These are phyloP conservation scores for Thelaira solivaga DNA, from an alignment of 2,888 invertebrate genomes.

Conservation along the genomic window DNA sequence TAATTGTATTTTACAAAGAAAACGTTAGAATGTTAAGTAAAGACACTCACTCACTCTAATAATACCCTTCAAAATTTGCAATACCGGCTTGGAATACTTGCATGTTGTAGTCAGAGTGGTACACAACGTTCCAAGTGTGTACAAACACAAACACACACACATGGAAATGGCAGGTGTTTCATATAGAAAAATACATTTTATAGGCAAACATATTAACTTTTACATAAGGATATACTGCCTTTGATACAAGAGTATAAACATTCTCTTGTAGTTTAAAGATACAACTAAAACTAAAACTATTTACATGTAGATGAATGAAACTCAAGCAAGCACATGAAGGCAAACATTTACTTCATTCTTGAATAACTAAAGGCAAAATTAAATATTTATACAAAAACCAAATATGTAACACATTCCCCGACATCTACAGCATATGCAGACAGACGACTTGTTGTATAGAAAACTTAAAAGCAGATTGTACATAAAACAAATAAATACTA, in stretches of 20 bases:
- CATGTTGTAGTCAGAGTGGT: neutral
- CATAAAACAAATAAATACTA: too few species aligned
- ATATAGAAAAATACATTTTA: neutral
- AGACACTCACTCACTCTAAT: too few species aligned
- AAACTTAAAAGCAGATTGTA: too few species aligned
- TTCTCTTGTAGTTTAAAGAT: neutral
- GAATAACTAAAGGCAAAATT: slow-evolving; percentile 10
- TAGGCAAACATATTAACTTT: neutral
- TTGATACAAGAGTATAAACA: neutral
- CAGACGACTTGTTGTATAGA: too few species aligned
- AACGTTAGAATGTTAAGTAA: neutral
- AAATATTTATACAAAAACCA: slow-evolving; percentile 24
- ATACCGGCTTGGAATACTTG: neutral
- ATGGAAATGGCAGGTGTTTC: slow-evolving; percentile 15
- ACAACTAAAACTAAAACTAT: slow-evolving; percentile 18
- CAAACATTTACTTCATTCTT: slow-evolving; percentile 46
- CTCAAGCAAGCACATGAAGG: slow-evolving; percentile 32
- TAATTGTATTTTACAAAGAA: neutral
- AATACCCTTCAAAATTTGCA: slow-evolving; percentile 11
- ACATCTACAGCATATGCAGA: too few species aligned
- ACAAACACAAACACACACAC: neutral
- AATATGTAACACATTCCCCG: too few species aligned
- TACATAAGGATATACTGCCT: neutral
- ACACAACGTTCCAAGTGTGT: neutral
- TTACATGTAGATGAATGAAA: slow-evolving; percentile 33